Evolutionary conservation across 2,797 vertebrate genomes (phyloP).

Genomic region (Lepus oiostolus): DNA sequence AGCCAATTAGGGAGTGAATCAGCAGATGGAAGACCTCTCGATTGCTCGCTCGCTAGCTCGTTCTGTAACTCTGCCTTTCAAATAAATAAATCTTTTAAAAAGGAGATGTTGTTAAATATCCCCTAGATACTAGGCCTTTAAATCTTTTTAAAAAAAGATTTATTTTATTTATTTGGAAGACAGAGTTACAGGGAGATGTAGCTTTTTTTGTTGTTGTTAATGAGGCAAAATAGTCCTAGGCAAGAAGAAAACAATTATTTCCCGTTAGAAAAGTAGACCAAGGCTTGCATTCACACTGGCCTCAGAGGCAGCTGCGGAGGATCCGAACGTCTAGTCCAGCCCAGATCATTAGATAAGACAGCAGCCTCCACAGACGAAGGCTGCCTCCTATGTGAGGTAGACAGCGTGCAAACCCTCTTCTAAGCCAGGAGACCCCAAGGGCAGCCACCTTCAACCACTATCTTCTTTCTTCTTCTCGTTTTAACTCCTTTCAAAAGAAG

Average conservation of each 20-base stretch:
- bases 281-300: background rate
- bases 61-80: too few relatives aligned
- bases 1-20: too few relatives aligned
- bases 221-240: background rate
- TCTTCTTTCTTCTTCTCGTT: background rate
- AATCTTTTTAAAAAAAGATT: too few relatives aligned
- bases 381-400: background rate
- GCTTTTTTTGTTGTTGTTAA: too few relatives aligned
- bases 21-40: too few relatives aligned
- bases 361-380: background rate
- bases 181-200: too few relatives aligned
- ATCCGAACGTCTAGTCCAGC: background rate
- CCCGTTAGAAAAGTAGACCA: background rate
- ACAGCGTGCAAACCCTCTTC: background rate
- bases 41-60: too few relatives aligned
- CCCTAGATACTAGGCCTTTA: too few relatives aligned
- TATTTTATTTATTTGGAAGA: too few relatives aligned
- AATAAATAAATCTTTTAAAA: too few relatives aligned
- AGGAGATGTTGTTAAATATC: too few relatives aligned
- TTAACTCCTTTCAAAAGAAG: background rate
- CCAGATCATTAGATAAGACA: background rate
- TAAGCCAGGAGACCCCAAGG: background rate
- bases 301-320: background rate
- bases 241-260: slow-evolving; percentile 35
- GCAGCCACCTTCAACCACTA: background rate